A percentile compares a stretch with the other conserved stretches of the same genome.
phyloP scores from a whole-genome alignment of 2,888 invertebrate species.

The Hybos culiciformis region DNA sequence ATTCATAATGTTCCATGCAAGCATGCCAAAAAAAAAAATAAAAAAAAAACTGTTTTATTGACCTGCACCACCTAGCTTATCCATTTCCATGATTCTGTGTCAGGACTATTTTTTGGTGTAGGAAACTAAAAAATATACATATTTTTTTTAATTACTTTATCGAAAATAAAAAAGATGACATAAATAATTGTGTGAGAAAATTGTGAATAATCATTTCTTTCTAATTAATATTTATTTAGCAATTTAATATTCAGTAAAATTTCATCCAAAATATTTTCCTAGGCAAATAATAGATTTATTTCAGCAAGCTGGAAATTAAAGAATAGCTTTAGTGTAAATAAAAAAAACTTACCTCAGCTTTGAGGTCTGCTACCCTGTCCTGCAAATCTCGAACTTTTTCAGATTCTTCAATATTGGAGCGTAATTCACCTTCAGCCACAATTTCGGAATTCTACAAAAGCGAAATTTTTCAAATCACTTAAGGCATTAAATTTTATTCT shows the following conservation, averaged over 20 bases:
- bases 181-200: constrained; percentile 4
- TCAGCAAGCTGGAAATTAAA: no score
- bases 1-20: no score
- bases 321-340: no score
- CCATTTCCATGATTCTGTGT: constrained; percentile 83
- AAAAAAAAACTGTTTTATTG: no score
- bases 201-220: background rate
- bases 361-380: constrained; percentile 82
- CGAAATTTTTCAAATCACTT: no score
- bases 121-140: constrained; percentile 50
- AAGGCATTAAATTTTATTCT: no score
- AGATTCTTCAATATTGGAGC: constrained; percentile 71
- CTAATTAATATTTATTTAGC: constrained; percentile 1
- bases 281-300: no score
- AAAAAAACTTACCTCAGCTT: constrained; percentile 94
- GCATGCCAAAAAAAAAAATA: no score
- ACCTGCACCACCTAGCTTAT: constrained; percentile 38
- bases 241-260: no score
- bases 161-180: constrained; percentile 1
- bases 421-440: constrained; percentile 80
- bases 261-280: no score
- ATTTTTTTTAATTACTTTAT: no score
- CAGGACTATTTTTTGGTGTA: constrained; percentile 78
- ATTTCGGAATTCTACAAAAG: constrained; percentile 95
- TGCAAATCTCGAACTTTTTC: constrained; percentile 80